Evolutionary conservation across 53 echinoderm and acorn worm species (phyloP).

Genomic region (Paelopatides confundens): DNA sequence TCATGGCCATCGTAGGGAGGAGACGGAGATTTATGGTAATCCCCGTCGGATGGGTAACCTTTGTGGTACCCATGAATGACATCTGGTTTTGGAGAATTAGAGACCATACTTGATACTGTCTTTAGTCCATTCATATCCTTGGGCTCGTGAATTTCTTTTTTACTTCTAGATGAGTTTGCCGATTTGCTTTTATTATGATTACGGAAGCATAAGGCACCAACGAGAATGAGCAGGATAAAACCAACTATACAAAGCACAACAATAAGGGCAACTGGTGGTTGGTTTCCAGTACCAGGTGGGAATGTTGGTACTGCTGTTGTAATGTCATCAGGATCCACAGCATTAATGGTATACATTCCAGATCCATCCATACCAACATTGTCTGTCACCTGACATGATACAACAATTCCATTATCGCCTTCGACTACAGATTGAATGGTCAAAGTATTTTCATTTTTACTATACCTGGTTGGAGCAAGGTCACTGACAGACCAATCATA

Average conservation of each 20-base stretch:
- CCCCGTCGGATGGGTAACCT: not conserved
- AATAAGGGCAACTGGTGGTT: slow-evolving; percentile 11
- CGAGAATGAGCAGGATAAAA: not conserved
- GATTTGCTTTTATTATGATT: not conserved
- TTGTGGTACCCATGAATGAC: not conserved
- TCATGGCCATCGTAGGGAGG: not conserved
- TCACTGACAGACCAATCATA: not conserved
- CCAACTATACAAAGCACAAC: slow-evolving; percentile 2
- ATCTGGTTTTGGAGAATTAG: not conserved
- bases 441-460: not conserved
- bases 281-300: not conserved
- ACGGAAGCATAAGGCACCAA: not conserved
- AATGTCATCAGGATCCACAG: not conserved
- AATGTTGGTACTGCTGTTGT: not conserved
- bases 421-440: not conserved
- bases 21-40: not conserved
- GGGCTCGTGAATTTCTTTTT: not conserved
- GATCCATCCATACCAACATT: not conserved
- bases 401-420: not conserved
- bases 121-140: not conserved
- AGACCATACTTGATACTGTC: not conserved
- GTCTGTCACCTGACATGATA: slow-evolving; percentile 6
- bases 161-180: not conserved
- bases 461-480: not conserved
- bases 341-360: not conserved